Evolutionary conservation across 2,797 vertebrate genomes (phyloP).

Genomic region (Pseudocheirus occidentalis): DNA sequence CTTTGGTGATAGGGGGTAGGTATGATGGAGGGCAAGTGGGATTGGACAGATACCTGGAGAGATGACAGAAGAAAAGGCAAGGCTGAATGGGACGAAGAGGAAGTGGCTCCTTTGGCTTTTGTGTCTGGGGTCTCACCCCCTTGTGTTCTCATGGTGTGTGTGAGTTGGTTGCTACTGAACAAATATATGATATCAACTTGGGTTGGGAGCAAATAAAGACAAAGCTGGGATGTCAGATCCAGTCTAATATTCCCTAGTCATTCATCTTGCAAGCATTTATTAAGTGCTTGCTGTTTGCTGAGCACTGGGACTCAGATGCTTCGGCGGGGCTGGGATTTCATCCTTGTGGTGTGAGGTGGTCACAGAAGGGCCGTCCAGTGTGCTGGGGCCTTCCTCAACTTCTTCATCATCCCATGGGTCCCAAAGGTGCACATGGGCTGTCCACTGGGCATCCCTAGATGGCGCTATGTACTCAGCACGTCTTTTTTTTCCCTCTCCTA

Average conservation of each 20-base stretch:
- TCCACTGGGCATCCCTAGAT: background rate
- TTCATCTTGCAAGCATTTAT: background rate
- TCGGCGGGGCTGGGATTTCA: background rate
- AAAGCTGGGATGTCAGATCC: background rate
- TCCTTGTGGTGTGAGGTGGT: background rate
- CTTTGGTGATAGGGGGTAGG: background rate
- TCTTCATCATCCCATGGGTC: background rate
- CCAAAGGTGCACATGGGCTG: too few relatives aligned
- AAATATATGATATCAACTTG: background rate
- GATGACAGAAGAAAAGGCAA: background rate
- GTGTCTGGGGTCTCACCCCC: background rate
- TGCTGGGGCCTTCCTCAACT: background rate
- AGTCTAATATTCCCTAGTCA: background rate
- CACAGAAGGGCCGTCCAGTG: background rate
- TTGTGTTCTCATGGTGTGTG: background rate
- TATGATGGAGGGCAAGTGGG: too few relatives aligned
- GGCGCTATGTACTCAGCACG: rapidly evolving
- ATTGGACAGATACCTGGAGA: background rate
- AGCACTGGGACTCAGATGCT: background rate
- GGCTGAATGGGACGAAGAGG: background rate
- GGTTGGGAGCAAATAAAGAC: background rate
- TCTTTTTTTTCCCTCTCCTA: background rate
- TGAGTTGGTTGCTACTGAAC: background rate
- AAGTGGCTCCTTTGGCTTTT: background rate
- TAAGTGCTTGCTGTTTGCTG: background rate